Evolutionary conservation across 1,140 invertebrate species (phyloP).

Genomic region (Aricia agestis): DNA sequence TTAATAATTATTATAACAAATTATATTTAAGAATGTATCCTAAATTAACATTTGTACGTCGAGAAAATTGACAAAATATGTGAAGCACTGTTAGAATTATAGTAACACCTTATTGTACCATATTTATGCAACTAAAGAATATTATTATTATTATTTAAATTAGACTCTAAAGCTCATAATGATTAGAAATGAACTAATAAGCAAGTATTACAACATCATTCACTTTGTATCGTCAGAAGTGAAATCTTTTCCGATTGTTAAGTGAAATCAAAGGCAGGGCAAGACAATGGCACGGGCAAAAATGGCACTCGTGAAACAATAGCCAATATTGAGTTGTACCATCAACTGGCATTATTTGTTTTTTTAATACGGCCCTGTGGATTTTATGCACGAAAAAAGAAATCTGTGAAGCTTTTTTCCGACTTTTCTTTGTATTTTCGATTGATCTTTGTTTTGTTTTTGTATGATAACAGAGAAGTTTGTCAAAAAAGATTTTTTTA

Average conservation of each 20-base stretch:
- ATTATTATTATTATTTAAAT: no score
- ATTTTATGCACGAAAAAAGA: conserved; percentile 10
- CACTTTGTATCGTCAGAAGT: conserved; percentile 12
- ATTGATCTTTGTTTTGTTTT: not conserved
- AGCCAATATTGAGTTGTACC: conserved; percentile 12
- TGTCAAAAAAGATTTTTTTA: no score
- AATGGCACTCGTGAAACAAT: conserved; percentile 10
- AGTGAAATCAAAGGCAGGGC: conserved; percentile 11
- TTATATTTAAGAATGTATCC: no score
- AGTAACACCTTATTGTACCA: no score
- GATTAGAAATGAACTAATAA: not conserved
- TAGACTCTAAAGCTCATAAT: no score
- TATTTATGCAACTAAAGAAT: no score
- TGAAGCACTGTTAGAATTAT: no score
- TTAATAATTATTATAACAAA: no score
- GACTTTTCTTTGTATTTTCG: not conserved
- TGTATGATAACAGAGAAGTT: no score
- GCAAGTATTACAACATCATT: conserved; percentile 3
- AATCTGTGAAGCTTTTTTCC: conserved; percentile 11
- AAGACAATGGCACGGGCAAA: conserved; percentile 10
- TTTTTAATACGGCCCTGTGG: conserved; percentile 4
- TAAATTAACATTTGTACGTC: no score
- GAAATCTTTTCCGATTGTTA: conserved; percentile 15
- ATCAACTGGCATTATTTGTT: conserved; percentile 12
- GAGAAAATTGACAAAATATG: no score